Evolutionary conservation across 2,113 vertebrate species (phyloP).

Genomic region (Aix galericulata): DNA sequence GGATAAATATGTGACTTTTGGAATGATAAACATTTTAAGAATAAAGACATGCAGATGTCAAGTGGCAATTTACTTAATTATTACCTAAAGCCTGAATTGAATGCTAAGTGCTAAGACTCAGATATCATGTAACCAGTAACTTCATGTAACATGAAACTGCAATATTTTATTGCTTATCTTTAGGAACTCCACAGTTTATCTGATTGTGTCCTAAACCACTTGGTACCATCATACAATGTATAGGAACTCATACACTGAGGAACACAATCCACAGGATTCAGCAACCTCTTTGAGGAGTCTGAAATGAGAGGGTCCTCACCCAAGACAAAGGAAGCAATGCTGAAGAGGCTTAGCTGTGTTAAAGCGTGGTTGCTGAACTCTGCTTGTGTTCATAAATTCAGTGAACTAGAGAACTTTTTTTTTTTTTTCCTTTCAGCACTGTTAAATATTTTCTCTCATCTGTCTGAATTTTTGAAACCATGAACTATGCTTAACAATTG

Average conservation of each 20-base stretch:
- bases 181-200: not conserved
- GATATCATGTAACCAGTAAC: not conserved
- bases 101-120: not conserved
- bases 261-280: not conserved
- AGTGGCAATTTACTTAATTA: not conserved
- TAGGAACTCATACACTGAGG: accelerated
- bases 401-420: not conserved
- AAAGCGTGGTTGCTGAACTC: not conserved
- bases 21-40: not conserved
- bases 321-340: not conserved
- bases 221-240: not conserved
- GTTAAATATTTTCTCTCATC: constrained; percentile 14
- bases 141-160: not conserved
- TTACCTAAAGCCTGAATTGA: not conserved
- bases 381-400: not conserved
- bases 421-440: not conserved
- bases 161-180: not conserved
- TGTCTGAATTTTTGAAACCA: not conserved
- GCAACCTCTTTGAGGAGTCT: not conserved
- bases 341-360: not conserved
- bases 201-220: not conserved
- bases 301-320: not conserved
- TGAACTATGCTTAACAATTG: not conserved
- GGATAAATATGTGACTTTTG: not conserved
- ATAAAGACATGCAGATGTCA: not conserved